These are phyloP conservation scores for Tetramorium bicarinatum DNA, from an alignment of 2,888 invertebrate species.

Conservation along the genomic window DNA sequence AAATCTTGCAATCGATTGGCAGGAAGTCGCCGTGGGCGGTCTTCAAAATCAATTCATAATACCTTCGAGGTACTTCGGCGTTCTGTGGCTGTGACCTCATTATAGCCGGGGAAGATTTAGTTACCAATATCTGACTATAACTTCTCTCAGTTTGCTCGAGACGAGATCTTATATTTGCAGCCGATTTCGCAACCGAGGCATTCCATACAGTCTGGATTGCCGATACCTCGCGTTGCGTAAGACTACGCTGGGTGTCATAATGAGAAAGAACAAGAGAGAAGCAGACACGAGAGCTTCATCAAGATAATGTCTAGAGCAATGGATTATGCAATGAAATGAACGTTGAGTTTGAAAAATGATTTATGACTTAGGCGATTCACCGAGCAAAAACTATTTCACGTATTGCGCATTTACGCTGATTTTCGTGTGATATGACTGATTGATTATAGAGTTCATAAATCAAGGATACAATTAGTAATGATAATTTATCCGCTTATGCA, in stretches of 20 bases:
- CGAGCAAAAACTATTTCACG: neutral
- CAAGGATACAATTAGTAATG: constrained; percentile 39
- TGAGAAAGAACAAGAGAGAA: constrained; percentile 29
- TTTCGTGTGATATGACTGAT: constrained; percentile 10
- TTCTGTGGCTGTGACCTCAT: constrained; percentile 50
- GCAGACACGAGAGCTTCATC: constrained; percentile 12
- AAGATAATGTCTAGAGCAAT: constrained; percentile 33
- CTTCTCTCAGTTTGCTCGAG: neutral
- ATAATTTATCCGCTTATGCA: constrained; percentile 4
- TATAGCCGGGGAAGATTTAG: constrained; percentile 47
- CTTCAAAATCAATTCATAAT: constrained; percentile 57
- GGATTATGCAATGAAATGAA: constrained; percentile 36
- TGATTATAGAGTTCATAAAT: constrained; percentile 35
- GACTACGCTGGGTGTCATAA: constrained; percentile 23
- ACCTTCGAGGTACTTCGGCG: constrained; percentile 42
- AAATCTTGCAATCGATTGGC: constrained; percentile 53
- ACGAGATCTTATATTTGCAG: constrained; percentile 45
- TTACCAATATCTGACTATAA: constrained; percentile 53
- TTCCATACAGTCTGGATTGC: constrained; percentile 25
- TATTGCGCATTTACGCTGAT: constrained; percentile 19
- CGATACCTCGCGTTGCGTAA: constrained; percentile 49
- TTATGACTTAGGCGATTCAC: constrained; percentile 15
- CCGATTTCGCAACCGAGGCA: constrained; percentile 36
- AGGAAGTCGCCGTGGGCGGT: constrained; percentile 51
- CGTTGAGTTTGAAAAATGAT: constrained; percentile 12